Evolutionary conservation across 1,140 invertebrate genomes (phyloP), one percentile per base, ranked within the genome.

Genomic region (Medauroidea extradentata): DNA sequence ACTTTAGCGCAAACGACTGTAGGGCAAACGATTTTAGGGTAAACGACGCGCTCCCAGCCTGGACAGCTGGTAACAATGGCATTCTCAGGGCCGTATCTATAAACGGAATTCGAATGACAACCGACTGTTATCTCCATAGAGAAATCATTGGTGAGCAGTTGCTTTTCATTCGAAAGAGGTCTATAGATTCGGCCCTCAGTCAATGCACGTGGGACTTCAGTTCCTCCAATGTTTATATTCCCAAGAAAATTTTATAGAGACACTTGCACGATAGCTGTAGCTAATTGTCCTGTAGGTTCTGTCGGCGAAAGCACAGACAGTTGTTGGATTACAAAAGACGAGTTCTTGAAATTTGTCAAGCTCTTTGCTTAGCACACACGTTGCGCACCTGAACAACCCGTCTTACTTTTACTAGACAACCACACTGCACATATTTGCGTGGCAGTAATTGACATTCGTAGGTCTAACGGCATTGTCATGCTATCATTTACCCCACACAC

Each of bases 201-300:
- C 7, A 75, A 65, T 69, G 75, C 74, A 34, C 43, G 67, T 13
- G 76, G 78, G 24, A 66, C 65, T 23, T 63, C 54, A 52, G 64
- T 73, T 39, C 72, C 69, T 16, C 73, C 73, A 16, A 65, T 74
- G 24, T 67, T 79, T 27, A 65, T 79, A 48, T 78, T 78, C 63
- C 75, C 75, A 0, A 43, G 72, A 34, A 63, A 66, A 19, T 63
- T 65, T 51, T 74, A 63, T 29, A 25, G 62, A 38, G 53, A 62
- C 9, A 53, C 62, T 56, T 65, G 67, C 38, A 46, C 73, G 8
- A 63, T 53, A 25, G 65, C 71, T 64, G 71, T 71, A 23, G 75
- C 76, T 14, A 25, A 64, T 57, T 70, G 61, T 14, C 77, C 77
- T 42, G 21, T 66, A 18, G 77, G 75, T 66, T 60, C 54, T 29